Evolutionary conservation across 2,113 vertebrate genomes (phyloP), one percentile per base, ranked within the genome.

Genomic region (Conger conger): DNA sequence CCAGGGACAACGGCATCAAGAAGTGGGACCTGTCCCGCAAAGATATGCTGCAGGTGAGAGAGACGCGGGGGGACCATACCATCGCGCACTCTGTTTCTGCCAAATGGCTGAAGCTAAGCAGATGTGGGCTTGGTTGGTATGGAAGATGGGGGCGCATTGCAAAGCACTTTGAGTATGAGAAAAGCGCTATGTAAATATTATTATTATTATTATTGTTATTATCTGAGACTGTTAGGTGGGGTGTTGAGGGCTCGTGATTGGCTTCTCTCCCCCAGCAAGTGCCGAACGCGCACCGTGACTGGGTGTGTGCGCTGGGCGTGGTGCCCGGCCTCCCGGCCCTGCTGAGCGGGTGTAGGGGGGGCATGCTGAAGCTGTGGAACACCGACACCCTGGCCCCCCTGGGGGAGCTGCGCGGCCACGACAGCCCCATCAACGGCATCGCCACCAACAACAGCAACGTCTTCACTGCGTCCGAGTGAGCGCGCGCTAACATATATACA

Each of bases 1-100:
- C 98, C 53, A 94, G 98, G 88, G 98, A 99, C 90, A 99, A 99
- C 54, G 98, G 98, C 86, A 98, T 99, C 92, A 99, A 99, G 93
- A 99, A 98, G 91, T 99, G 98, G 98, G 97, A 99, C 92, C 93
- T 99, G 88, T 89, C 96, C 87, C 97, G 97, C 82, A 99, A 98
- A 93, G 97, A 99, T 86, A 95, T 99, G 86, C 94, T 98, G 90
- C 98, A 99, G 97, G 98, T 97, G 95, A 90, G 84, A 54, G 1
- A 17, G 42, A 54, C 33, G 1, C 3, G 8, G 16, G 23, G 27
- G 30, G 20, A n/a, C n/a, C n/a, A n/a, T n/a, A n/a, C n/a, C n/a
- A n/a, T n/a, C n/a, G n/a, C n/a, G n/a, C n/a, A n/a, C n/a, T n/a
- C n/a, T n/a, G n/a, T n/a, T n/a, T n/a, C n/a, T n/a, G n/a, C n/a